These are phyloP conservation scores for Rhynchophorus ferrugineus DNA, from an alignment of 1,140 invertebrate species.

Conservation along the genomic window DNA sequence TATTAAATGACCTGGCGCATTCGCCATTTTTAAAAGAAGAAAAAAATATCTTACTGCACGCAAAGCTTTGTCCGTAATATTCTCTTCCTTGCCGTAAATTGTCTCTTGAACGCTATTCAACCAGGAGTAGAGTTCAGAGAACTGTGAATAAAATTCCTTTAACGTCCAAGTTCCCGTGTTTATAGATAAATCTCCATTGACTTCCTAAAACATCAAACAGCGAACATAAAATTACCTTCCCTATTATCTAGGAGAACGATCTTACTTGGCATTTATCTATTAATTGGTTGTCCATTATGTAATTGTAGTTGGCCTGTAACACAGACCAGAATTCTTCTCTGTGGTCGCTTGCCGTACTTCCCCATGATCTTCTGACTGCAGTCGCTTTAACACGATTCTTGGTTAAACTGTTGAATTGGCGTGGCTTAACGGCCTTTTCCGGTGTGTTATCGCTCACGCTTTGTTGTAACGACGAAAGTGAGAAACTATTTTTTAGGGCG, in stretches of 20 bases:
- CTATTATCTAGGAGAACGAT: background rate
- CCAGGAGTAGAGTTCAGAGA: conserved; percentile 73
- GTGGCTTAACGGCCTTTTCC: conserved; percentile 46
- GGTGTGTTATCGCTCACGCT: conserved; percentile 38
- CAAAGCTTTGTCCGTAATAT: conserved; percentile 57
- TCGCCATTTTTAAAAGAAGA: conserved; percentile 1
- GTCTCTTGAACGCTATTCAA: conserved; percentile 68
- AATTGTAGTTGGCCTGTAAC: conserved; percentile 81
- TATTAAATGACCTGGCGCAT: no score
- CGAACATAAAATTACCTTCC: background rate
- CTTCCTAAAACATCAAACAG: conserved; percentile 53
- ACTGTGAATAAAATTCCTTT: conserved; percentile 69
- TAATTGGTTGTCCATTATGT: conserved; percentile 89
- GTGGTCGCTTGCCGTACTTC: conserved; percentile 53
- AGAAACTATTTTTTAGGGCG: conserved; percentile 51
- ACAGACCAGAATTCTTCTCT: conserved; percentile 85
- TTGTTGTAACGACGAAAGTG: conserved; percentile 47
- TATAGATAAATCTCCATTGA: conserved; percentile 64
- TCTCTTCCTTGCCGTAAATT: conserved; percentile 66
- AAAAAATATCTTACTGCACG: conserved; percentile 50
- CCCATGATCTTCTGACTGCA: conserved; percentile 55
- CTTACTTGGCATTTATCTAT: conserved; percentile 76
- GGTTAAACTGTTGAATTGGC: conserved; percentile 60
- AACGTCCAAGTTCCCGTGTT: conserved; percentile 64
- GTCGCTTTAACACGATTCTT: conserved; percentile 48